A percentile compares a stretch with the other conserved stretches of the same genome.
Evolutionary conservation across 2,888 invertebrate genomes (phyloP).

Genomic region (Idaea biselata): DNA sequence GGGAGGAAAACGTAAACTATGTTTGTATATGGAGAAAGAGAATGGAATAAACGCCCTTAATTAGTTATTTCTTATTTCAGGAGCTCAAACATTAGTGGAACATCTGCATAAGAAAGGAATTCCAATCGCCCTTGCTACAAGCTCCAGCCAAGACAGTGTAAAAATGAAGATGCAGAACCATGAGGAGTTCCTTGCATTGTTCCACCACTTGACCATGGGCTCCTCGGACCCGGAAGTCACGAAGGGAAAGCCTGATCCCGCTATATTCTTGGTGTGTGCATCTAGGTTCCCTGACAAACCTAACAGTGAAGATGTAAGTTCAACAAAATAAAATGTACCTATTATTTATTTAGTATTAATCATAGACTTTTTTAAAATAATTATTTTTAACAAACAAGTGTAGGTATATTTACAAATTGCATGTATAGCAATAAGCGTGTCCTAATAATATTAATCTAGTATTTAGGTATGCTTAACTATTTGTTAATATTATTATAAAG

Average conservation of each 20-base stretch:
- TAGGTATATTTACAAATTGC: too few species aligned
- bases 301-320: constrained; percentile 77
- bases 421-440: too few species aligned
- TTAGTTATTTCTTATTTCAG: constrained; percentile 73
- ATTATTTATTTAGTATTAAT: not conserved
- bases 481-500: too few species aligned
- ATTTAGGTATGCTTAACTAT: too few species aligned
- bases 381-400: too few species aligned
- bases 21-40: too few species aligned
- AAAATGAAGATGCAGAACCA: constrained; percentile 85
- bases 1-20: too few species aligned
- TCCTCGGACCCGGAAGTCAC: constrained; percentile 91
- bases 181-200: constrained; percentile 83
- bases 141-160: constrained; percentile 87
- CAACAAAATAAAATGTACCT: not conserved
- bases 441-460: too few species aligned
- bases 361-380: too few species aligned
- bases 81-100: constrained; percentile 86
- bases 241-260: constrained; percentile 92
- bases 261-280: constrained; percentile 90
- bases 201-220: constrained; percentile 89
- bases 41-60: too few species aligned
- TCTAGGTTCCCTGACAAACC: constrained; percentile 85
- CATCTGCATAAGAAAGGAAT: constrained; percentile 87
- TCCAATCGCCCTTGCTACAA: constrained; percentile 93